Conservation (phyloP, 2,888 invertebrate genomes). For the Thecophora atra region DNA sequence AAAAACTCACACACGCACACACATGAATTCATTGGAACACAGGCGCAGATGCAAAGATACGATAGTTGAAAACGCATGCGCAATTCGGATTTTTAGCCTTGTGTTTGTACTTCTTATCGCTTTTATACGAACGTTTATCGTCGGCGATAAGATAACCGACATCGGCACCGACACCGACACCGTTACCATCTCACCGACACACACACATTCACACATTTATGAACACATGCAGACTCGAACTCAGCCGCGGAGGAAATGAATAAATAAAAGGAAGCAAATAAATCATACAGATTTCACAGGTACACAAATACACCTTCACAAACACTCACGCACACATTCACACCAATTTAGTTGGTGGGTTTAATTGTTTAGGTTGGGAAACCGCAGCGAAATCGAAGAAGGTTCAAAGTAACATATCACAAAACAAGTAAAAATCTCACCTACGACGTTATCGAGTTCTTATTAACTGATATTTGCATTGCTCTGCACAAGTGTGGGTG, state of each 20-base stretch:
- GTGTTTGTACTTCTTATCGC: conserved; percentile 52
- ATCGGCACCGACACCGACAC: conserved; percentile 27
- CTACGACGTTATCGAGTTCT: neutral
- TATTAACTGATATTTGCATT: conserved; percentile 15
- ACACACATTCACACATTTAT: conserved; percentile 13
- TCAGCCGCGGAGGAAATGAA: conserved; percentile 40
- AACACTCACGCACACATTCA: neutral
- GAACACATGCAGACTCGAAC: neutral
- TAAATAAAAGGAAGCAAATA: conserved; percentile 19
- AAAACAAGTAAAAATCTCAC: conserved; percentile 5
- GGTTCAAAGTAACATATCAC: conserved; percentile 11
- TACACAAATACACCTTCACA: neutral
- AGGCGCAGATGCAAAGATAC: conserved; percentile 33
- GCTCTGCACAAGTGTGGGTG: neutral
- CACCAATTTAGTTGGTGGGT: conserved; percentile 3
- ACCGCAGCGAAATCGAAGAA: conserved; percentile 1
- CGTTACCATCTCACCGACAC: conserved; percentile 33
- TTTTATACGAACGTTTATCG: conserved; percentile 41
- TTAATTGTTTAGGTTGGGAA: conserved; percentile 9
- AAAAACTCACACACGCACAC: conserved; percentile 14
- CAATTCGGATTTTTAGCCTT: conserved; percentile 61
- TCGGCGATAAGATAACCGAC: conserved; percentile 58
- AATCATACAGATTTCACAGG: no score
- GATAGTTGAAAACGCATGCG: conserved; percentile 57
- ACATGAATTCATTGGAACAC: conserved; percentile 27